These are phyloP conservation scores for Zaprionus vittiger DNA, from an alignment of 1,140 invertebrate species.

Conservation along the genomic window DNA sequence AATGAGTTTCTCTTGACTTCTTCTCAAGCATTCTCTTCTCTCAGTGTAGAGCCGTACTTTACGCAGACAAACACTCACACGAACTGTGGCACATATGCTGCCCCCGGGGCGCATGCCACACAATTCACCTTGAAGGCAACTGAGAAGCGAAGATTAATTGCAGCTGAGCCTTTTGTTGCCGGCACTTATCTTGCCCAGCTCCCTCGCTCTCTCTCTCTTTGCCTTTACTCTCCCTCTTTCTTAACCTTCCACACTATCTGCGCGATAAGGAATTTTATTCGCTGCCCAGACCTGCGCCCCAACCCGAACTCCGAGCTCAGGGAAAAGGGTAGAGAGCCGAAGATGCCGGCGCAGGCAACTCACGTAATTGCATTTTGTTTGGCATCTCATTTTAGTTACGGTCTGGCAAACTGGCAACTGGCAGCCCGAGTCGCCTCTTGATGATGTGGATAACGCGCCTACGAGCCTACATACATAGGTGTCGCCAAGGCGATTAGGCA, in stretches of 20 bases:
- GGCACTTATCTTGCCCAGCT: slow-evolving; percentile 53
- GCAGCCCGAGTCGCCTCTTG: slow-evolving; percentile 33
- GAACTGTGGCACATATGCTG: slow-evolving; percentile 26
- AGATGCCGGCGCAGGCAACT: slow-evolving; percentile 44
- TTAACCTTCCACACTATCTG: slow-evolving; percentile 27
- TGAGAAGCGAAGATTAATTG: slow-evolving; percentile 83
- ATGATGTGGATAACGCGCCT: slow-evolving; percentile 63
- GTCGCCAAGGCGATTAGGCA: slow-evolving; percentile 77
- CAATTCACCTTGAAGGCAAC: slow-evolving; percentile 80
- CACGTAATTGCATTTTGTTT: slow-evolving; percentile 82
- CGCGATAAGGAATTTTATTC: slow-evolving; percentile 81
- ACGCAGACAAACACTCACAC: slow-evolving; percentile 11
- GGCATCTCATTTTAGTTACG: slow-evolving; percentile 82
- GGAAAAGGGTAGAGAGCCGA: slow-evolving; percentile 34
- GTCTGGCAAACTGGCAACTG: slow-evolving; percentile 71
- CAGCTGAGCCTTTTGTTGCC: slow-evolving; percentile 74
- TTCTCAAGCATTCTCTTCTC: neutral
- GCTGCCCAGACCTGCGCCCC: slow-evolving; percentile 28
- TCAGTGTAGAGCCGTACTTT: slow-evolving; percentile 21
- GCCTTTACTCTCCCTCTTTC: neutral
- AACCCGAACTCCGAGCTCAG: slow-evolving; percentile 14
- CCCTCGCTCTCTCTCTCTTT: neutral
- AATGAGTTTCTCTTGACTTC: neutral
- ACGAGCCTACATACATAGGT: slow-evolving; percentile 68
- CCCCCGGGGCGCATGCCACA: slow-evolving; percentile 76